Conservation (phyloP, 2,797 vertebrate genomes). For the Esox masquinongy region DNA sequence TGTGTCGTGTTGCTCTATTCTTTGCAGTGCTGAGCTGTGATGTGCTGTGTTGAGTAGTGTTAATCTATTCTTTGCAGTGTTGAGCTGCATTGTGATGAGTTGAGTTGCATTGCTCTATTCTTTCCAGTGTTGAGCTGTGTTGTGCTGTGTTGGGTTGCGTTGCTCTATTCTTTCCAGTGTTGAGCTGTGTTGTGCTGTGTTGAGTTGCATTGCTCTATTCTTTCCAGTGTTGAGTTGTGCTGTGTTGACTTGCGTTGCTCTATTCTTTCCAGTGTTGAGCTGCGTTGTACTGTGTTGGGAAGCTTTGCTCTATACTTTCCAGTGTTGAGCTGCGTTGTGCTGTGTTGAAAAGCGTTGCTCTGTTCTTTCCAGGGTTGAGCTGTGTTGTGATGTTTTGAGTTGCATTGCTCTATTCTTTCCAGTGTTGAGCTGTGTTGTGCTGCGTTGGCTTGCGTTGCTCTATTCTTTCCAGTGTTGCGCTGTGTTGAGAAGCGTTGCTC, state of each 20-base stretch:
- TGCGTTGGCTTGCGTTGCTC: too few species aligned
- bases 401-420: constrained; percentile 73
- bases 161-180: constrained; percentile 69
- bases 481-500: too few species aligned
- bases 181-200: constrained; percentile 52
- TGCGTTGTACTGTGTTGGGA: constrained; percentile 51
- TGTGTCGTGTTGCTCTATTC: neutral
- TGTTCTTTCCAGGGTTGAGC: constrained; percentile 60
- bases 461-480: too few species aligned
- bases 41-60: constrained; percentile 35
- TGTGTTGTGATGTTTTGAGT: constrained; percentile 52
- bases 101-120: constrained; percentile 68
- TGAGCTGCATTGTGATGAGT: constrained; percentile 51
- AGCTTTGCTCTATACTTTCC: constrained; percentile 73
- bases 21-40: neutral
- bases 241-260: constrained; percentile 60
- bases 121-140: constrained; percentile 41
- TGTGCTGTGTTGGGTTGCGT: constrained; percentile 60
- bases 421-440: constrained; percentile 25
- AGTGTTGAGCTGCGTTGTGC: constrained; percentile 25
- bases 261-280: constrained; percentile 60
- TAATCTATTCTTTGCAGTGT: constrained; percentile 69
- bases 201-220: constrained; percentile 68
- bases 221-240: constrained; percentile 40
- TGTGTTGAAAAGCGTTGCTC: constrained; percentile 67